Percentiles rank a stretch among this genome's conserved stretches.
Evolutionary conservation across 2,888 invertebrate genomes (phyloP).

Genomic region (Nesidiocoris tenuis): DNA sequence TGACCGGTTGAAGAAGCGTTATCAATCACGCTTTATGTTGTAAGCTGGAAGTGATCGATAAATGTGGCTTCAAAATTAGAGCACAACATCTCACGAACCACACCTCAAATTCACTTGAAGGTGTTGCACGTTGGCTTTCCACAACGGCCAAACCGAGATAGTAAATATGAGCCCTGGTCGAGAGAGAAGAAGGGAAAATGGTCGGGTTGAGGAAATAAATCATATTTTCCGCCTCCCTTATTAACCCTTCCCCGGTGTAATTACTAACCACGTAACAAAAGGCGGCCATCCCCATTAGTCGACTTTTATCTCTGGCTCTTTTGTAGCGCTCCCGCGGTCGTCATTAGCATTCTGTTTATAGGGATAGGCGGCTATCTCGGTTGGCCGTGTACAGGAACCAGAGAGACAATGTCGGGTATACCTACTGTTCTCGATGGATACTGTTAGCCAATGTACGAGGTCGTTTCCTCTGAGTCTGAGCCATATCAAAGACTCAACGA

Average conservation of each 20-base stretch:
- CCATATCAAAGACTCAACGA: not conserved
- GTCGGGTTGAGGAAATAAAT: conserved; percentile 15
- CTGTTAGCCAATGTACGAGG: conserved; percentile 40
- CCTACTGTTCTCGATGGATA: conserved; percentile 20
- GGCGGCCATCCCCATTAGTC: conserved; percentile 38
- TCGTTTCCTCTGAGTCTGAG: conserved; percentile 5
- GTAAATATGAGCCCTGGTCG: too few species aligned
- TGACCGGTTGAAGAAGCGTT: too few species aligned
- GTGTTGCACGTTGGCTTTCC: too few species aligned
- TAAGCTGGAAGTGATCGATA: too few species aligned
- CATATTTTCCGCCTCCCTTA: conserved; percentile 37
- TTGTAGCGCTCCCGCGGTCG: conserved; percentile 36
- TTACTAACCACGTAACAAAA: conserved; percentile 33
- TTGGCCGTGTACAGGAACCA: conserved; percentile 11
- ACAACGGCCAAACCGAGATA: too few species aligned
- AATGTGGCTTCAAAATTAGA: too few species aligned
- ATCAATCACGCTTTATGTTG: too few species aligned
- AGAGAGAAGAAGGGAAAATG: not conserved
- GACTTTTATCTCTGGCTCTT: conserved; percentile 35
- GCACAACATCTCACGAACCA: too few species aligned
- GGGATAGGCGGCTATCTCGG: not conserved
- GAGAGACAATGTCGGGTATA: conserved; percentile 31
- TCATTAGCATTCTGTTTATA: conserved; percentile 41
- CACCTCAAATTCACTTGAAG: too few species aligned
- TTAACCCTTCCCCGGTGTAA: conserved; percentile 36